These are phyloP conservation scores for Sycophila texana DNA, from an alignment of 2,888 invertebrate species.

Conservation along the genomic window DNA sequence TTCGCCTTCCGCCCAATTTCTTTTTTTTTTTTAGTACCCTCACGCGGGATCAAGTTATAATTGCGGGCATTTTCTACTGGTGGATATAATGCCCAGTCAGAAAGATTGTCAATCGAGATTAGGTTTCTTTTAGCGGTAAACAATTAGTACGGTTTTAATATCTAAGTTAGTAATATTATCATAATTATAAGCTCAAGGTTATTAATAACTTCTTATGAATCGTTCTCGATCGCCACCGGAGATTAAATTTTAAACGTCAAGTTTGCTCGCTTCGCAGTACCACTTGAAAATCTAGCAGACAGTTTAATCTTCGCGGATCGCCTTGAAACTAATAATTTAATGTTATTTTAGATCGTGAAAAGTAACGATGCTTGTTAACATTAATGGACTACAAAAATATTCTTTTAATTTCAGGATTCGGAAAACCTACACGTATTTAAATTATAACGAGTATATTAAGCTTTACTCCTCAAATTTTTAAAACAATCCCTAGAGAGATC, in stretches of 20 bases:
- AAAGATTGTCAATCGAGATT: too few species aligned
- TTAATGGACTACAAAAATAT: not conserved
- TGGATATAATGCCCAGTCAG: too few species aligned
- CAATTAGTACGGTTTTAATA: not conserved
- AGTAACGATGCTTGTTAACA: not conserved
- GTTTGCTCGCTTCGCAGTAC: not conserved
- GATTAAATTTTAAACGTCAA: too few species aligned
- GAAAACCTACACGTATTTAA: not conserved
- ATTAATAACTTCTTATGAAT: too few species aligned
- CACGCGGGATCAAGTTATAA: not conserved
- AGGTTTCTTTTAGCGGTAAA: too few species aligned
- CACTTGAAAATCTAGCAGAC: slow-evolving; percentile 3
- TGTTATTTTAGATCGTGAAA: not conserved
- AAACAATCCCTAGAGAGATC: not conserved
- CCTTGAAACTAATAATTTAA: slow-evolving; percentile 6
- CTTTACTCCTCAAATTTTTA: not conserved
- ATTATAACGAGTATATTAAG: not conserved
- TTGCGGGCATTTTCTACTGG: slow-evolving; percentile 2
- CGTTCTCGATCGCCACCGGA: too few species aligned
- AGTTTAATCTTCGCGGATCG: not conserved
- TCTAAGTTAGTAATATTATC: not conserved
- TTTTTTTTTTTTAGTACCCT: not conserved
- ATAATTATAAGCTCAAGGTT: too few species aligned
- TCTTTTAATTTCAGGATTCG: not conserved
- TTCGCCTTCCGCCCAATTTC: not conserved